phyloP scores from a whole-genome alignment of 2,797 vertebrate species.

The Chelon auratus region DNA sequence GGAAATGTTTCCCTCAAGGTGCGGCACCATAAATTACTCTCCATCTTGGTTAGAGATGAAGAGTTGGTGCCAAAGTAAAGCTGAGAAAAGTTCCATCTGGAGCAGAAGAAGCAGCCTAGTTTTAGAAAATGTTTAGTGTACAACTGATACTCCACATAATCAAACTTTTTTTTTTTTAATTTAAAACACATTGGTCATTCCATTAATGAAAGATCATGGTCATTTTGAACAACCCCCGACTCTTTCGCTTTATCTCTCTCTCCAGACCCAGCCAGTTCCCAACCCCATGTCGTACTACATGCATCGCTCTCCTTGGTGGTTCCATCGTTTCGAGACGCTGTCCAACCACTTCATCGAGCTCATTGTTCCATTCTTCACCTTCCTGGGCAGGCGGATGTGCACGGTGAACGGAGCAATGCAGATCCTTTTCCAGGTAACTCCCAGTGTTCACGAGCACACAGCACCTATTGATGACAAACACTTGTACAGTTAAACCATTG shows the following conservation, averaged over 20 bases:
- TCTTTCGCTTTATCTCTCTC: neutral
- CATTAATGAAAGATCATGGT: neutral
- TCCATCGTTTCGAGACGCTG: slow-evolving; percentile 90
- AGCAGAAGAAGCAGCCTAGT: neutral
- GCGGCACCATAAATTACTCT: slow-evolving; percentile 40
- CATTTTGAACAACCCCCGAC: neutral
- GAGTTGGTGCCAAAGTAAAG: slow-evolving; percentile 47
- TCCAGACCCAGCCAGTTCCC: slow-evolving; percentile 94
- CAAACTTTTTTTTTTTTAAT: neutral
- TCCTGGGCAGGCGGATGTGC: slow-evolving; percentile 90
- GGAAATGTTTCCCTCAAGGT: slow-evolving; percentile 49
- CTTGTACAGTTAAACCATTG: neutral
- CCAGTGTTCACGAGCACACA: neutral
- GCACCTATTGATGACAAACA: neutral
- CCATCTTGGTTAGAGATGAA: slow-evolving; percentile 6
- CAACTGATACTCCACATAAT: neutral
- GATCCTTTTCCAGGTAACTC: slow-evolving; percentile 93
- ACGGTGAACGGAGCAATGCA: slow-evolving; percentile 87
- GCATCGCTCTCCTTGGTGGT: slow-evolving; percentile 91
- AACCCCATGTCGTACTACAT: slow-evolving; percentile 94
- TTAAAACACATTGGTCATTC: neutral
- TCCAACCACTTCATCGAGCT: slow-evolving; percentile 94
- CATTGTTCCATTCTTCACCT: slow-evolving; percentile 89
- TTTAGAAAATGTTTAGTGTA: slow-evolving; percentile 15
- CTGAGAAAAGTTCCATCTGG: slow-evolving; percentile 15